Evolutionary conservation across 2,888 invertebrate genomes (phyloP).

Genomic region (Morpho achilles): DNA sequence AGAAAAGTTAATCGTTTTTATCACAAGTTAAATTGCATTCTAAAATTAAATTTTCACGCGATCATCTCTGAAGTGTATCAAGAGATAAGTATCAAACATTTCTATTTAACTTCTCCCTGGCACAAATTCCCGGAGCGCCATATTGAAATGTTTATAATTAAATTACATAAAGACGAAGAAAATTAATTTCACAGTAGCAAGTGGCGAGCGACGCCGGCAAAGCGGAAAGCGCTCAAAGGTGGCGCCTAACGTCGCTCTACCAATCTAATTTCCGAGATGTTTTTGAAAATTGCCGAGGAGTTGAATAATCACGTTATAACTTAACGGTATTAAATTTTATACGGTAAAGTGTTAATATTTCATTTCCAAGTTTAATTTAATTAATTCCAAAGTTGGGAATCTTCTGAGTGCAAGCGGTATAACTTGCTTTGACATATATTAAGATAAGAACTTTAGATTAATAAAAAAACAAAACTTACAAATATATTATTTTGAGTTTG

Average conservation of each 20-base stretch:
- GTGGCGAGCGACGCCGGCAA: conserved; percentile 62
- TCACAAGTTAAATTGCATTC: conserved; percentile 30
- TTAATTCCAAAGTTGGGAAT: conserved; percentile 72
- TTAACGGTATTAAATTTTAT: conserved; percentile 78
- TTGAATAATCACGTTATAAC: conserved; percentile 79
- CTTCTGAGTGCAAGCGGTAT: conserved; percentile 39
- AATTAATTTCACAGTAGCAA: conserved; percentile 78
- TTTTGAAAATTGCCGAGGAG: conserved; percentile 73
- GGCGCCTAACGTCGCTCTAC: conserved; percentile 59
- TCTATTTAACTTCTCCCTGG: conserved; percentile 75
- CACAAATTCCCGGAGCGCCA: conserved; percentile 76
- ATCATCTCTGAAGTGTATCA: conserved; percentile 76
- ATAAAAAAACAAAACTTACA: background rate
- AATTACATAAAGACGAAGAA: conserved; percentile 80
- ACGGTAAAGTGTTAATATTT: conserved; percentile 80
- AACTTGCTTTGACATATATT: conserved; percentile 44
- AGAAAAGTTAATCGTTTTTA: too few relatives aligned
- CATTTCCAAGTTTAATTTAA: conserved; percentile 79
- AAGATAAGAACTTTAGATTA: conserved; percentile 17
- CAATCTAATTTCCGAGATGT: conserved; percentile 77
- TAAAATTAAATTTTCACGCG: conserved; percentile 47
- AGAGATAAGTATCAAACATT: conserved; percentile 78
- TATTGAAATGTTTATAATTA: conserved; percentile 80
- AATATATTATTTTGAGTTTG: conserved; percentile 1
- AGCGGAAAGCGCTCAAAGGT: conserved; percentile 66